Percentiles rank a stretch among this genome's conserved stretches.
phyloP scores from a whole-genome alignment of 2,888 invertebrate species.

The Synergus itoensis region DNA sequence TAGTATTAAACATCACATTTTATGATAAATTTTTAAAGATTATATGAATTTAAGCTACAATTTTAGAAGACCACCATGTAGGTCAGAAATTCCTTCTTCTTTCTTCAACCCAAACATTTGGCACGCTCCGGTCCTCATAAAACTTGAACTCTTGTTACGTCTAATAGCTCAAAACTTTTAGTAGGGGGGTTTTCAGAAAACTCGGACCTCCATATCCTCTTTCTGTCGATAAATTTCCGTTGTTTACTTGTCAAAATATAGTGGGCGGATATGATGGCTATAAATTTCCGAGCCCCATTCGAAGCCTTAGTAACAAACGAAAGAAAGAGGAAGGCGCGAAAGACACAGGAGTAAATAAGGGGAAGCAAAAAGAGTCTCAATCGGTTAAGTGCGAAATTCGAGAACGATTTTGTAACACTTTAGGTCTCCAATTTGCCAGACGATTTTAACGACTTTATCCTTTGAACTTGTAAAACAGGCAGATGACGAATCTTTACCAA shows the following conservation, averaged over 20 bases:
- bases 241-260: conserved; percentile 69
- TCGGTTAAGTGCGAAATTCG: conserved; percentile 54
- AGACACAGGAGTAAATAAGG: conserved; percentile 17
- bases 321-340: conserved; percentile 34
- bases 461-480: conserved; percentile 29
- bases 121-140: conserved; percentile 48
- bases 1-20: neutral
- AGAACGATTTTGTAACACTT: conserved; percentile 63
- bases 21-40: neutral
- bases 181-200: conserved; percentile 44
- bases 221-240: conserved; percentile 64
- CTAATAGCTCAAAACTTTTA: conserved; percentile 69
- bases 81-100: neutral
- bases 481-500: conserved; percentile 53
- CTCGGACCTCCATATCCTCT: conserved; percentile 45
- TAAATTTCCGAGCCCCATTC: conserved; percentile 53
- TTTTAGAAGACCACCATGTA: neutral
- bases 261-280: conserved; percentile 49
- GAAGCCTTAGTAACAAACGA: conserved; percentile 53
- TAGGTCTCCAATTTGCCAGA: conserved; percentile 64
- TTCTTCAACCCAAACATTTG: neutral
- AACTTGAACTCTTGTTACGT: conserved; percentile 64
- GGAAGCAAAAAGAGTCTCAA: conserved; percentile 44
- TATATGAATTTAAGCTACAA: neutral
- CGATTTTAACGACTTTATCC: conserved; percentile 58